Conservation (phyloP, 2,113 vertebrate genomes). For the Limnothrissa miodon region DNA sequence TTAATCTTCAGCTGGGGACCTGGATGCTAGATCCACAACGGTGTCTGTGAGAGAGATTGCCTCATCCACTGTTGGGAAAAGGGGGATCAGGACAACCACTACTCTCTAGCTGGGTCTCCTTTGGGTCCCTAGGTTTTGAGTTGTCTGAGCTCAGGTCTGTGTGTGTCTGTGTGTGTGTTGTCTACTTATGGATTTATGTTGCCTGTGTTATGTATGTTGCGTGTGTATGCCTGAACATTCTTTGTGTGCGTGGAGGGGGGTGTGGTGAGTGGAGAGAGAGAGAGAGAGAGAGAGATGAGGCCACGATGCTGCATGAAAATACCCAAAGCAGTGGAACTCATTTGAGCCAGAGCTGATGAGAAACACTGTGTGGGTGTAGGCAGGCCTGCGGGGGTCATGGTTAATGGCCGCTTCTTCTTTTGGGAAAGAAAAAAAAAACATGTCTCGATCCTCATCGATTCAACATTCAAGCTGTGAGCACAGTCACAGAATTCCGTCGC, state of each 20-base stretch:
- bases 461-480: neutral
- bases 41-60: slow-evolving; percentile 6
- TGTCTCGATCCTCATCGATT: neutral
- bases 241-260: neutral
- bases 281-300: neutral
- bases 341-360: neutral
- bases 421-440: neutral
- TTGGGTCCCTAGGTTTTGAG: neutral
- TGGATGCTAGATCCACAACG: neutral
- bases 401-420: neutral
- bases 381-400: neutral
- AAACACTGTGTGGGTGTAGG: neutral
- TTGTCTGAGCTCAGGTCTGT: neutral
- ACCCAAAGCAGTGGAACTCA: neutral
- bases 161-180: neutral
- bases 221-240: too few relatives aligned
- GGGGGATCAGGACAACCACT: neutral
- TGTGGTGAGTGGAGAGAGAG: too few relatives aligned
- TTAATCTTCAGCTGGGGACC: slow-evolving; percentile 14
- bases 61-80: neutral
- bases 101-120: neutral
- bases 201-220: too few relatives aligned
- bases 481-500: neutral
- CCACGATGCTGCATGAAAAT: neutral
- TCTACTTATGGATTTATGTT: too few relatives aligned